Percentiles rank a stretch among this genome's conserved stretches.
Evolutionary conservation across 2,113 vertebrate species (phyloP).

Genomic region (Castor canadensis): DNA sequence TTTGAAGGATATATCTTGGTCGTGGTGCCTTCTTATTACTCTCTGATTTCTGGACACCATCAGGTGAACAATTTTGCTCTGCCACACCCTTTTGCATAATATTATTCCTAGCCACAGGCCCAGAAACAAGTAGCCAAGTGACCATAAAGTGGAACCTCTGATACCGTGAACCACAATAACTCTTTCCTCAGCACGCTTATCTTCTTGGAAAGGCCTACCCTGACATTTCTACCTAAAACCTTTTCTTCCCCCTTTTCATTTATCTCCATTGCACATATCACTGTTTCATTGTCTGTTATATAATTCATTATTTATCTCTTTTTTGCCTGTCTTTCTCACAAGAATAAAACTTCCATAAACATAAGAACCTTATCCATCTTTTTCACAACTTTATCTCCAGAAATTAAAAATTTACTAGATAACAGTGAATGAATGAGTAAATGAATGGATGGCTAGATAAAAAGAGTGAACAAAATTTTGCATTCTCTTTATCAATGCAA

Average conservation of each 20-base stretch:
- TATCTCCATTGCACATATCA: not conserved
- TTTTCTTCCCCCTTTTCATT: not conserved
- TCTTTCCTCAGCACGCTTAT: too few relatives aligned
- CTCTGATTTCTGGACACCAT: not conserved
- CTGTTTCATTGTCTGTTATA: not conserved
- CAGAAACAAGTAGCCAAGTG: too few relatives aligned
- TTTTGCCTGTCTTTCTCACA: not conserved
- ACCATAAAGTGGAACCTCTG: too few relatives aligned
- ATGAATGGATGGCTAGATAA: not conserved
- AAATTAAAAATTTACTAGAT: not conserved
- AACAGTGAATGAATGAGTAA: not conserved
- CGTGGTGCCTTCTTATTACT: too few relatives aligned
- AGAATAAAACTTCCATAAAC: not conserved
- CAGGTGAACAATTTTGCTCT: not conserved
- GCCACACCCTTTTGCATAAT: not conserved
- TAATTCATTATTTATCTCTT: not conserved
- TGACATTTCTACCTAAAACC: not conserved
- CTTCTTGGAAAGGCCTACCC: not conserved
- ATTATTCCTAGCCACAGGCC: too few relatives aligned
- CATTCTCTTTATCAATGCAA: not conserved
- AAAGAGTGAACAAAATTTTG: not conserved
- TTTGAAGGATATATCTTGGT: too few relatives aligned
- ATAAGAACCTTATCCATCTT: not conserved
- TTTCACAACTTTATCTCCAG: not conserved
- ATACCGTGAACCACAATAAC: too few relatives aligned